Evolutionary conservation across 2,113 vertebrate species (phyloP), one percentile per base, ranked within the genome.

Genomic region (Callipepla squamata): DNA sequence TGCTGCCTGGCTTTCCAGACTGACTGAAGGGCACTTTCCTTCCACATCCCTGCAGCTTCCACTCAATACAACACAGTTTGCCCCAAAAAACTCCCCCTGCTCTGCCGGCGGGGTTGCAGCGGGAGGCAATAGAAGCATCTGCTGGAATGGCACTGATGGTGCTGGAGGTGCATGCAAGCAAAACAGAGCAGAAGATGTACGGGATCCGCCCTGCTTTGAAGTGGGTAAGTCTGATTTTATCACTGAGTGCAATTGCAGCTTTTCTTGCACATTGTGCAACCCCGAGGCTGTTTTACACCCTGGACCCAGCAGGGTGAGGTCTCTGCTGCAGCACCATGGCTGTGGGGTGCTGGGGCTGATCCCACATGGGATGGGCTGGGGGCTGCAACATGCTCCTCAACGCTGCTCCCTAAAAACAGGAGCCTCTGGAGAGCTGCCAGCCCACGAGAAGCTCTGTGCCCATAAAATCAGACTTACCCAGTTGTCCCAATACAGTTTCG

Each of bases 401-500:
- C 69, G 23, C 80, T n/a, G 69, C 66, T 73, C 44, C 78, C 65
- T 25, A 1, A 67, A 85, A 38, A 7, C 77, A 21, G 79, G 86
- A 89, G 75, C 55, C 42, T 55, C 89, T 87, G 63, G 69, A 11
- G 5, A 34, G 57, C 57, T 12, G 19, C 19, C 32, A 58, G 57
- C 32, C 32, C 50, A 13, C 3, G 65, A 47, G 70, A 72, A 87
- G 26, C 66, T 55, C 87, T 66, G 74, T 1, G 0, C 69, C 88
- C 93, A 76, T 90, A 89, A 95, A 97, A 92, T 90, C 90, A 93
- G 82, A 97, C 98, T 98, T 98, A 99, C 99, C 99, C 96, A 99
- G 97, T 93, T 99, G 98, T 97, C 98, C 98, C 90, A 99, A 98
- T 34, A 99, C 98, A n/a, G 98, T 98, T 94, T 98, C 98, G 17